Evolutionary conservation across 2,113 vertebrate genomes (phyloP).

Genomic region (Motacilla tschutschensis): DNA sequence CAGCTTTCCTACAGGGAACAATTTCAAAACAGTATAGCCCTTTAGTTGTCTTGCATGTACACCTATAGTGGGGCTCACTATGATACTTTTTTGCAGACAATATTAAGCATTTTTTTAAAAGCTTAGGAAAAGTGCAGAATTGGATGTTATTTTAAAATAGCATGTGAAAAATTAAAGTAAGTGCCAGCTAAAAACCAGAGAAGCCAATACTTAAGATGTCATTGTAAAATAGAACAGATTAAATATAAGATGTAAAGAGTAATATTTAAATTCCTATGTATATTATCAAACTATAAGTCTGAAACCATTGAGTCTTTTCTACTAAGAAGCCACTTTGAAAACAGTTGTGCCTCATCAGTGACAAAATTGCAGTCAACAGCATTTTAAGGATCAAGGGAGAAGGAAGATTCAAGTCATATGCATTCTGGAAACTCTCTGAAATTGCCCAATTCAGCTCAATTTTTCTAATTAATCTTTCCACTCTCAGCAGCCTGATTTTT

Average conservation of each 20-base stretch:
- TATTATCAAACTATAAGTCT: background rate
- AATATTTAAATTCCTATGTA: background rate
- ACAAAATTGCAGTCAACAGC: background rate
- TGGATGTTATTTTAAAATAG: background rate
- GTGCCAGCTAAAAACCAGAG: background rate
- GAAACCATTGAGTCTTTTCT: background rate
- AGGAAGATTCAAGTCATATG: background rate
- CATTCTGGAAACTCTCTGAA: background rate
- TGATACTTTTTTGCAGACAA: background rate
- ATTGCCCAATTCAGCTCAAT: background rate
- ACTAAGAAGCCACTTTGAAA: background rate
- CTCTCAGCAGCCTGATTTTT: background rate
- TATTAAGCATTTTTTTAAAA: background rate
- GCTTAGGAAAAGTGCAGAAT: background rate
- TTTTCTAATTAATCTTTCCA: slow-evolving; percentile 7
- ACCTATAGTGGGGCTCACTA: background rate
- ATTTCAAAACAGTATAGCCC: background rate
- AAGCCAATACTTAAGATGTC: background rate
- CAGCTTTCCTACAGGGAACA: background rate
- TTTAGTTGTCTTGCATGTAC: background rate
- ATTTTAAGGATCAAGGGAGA: background rate
- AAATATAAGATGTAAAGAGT: background rate
- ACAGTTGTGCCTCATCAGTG: background rate
- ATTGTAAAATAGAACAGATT: background rate
- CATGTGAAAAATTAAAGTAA: background rate